Percentiles rank a stretch among this genome's conserved stretches.
phyloP scores from a whole-genome alignment of 1,140 invertebrate genomes.

The Ceratina calcarata region DNA sequence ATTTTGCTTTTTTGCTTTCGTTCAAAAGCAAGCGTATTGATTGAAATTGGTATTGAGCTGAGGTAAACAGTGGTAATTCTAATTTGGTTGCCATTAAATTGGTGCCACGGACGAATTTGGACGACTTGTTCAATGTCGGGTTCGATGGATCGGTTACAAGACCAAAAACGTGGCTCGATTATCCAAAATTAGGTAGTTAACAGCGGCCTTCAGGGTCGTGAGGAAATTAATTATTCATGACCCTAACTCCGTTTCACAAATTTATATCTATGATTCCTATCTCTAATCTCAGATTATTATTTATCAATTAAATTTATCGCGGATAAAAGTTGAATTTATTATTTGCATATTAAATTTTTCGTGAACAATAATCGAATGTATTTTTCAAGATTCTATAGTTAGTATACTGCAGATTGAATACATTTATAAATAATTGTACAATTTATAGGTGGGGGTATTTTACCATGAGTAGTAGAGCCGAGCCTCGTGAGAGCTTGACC shows the following conservation, averaged over 20 bases:
- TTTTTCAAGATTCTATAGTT: no score
- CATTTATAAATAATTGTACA: no score
- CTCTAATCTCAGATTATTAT: no score
- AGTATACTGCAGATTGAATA: no score
- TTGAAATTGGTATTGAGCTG: constrained; percentile 7
- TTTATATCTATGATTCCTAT: no score
- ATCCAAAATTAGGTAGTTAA: constrained; percentile 12
- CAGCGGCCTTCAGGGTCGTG: constrained; percentile 7
- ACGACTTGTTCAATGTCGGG: constrained; percentile 29
- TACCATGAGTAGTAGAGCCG: constrained; percentile 71
- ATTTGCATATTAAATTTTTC: no score
- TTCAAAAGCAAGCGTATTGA: no score
- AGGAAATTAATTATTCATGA: constrained; percentile 25
- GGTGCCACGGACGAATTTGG: constrained; percentile 34
- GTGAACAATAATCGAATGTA: no score
- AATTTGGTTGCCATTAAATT: constrained; percentile 35
- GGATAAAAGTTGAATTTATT: no score
- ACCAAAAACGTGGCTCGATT: constrained; percentile 4
- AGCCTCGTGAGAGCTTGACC: constrained; percentile 83
- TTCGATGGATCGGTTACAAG: constrained; percentile 39
- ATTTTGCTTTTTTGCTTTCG: no score
- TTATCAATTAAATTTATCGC: no score
- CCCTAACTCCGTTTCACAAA: constrained; percentile 23
- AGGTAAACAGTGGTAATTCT: not conserved
- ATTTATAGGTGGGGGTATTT: constrained; percentile 16